Base-by-base conservation (phyloP, 2,888 invertebrate genomes). In the Agrochola macilenta region DNA sequence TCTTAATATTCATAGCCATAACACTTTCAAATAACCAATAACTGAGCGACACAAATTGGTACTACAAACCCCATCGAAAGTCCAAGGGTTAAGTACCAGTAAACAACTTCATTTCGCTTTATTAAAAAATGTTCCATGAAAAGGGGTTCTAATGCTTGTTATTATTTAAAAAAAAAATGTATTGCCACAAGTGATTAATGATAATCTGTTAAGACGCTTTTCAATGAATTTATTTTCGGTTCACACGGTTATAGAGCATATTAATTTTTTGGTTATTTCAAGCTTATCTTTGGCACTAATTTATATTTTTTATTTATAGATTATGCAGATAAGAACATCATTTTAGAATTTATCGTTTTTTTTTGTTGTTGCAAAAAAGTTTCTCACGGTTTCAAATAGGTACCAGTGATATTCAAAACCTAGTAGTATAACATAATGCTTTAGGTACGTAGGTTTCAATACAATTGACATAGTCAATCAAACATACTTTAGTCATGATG, bases 51-150 rank as follows among this genome's bases (percentile, higher is more conserved):
- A 93, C 92, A 91, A 94, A 95, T 94, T 93, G 93, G 89, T 90
- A 85, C 89, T 84, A 83, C 71, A 83, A 73, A 87, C 88, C 90
- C 86, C 79, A 85, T 87, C 73, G 78, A 84, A 77, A 90, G 95
- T 91, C 89, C 92, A 95, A 94, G 95, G 95, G 96, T 95, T 96
- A 95, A 96, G 90, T 93, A 90, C 92, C 91, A 93, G 93, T 93
- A 95, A 95, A 95, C 95, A 95, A 94, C 94, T 96, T 93, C 89
- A 95, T 95, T 93, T 90, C 84, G 87, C 90, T 93, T 93, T 93
- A 88, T 88, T 95, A 94, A 95, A 95, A 84, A 94, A 91, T 85
- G 88, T 87, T 90, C 87, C 86, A 77, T 83, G 79, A 89, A 92
- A 93, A 93, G 93, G 93, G 95, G 93, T 92, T 90, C 78, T 81